phyloP scores from a whole-genome alignment of 2,113 vertebrate species.

The Sciurus niger region DNA sequence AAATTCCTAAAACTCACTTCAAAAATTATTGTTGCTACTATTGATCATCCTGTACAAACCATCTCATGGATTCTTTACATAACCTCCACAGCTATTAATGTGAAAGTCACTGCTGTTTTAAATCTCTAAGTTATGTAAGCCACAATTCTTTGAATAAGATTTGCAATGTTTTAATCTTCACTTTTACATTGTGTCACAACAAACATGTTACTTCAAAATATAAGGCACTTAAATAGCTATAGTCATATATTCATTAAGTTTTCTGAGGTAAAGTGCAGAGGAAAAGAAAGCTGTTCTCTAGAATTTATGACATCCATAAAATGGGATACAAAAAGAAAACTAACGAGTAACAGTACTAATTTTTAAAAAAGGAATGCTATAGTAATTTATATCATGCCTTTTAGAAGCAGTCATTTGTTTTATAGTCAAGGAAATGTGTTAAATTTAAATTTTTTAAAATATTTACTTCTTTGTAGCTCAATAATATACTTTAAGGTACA shows the following conservation, averaged over 20 bases:
- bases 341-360: neutral
- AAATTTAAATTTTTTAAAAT: neutral
- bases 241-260: neutral
- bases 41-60: neutral
- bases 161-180: no score
- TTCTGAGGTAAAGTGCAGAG: neutral
- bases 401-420: neutral
- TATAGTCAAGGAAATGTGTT: neutral
- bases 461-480: slow-evolving; percentile 25
- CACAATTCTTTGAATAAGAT: no score
- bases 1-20: neutral
- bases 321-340: neutral
- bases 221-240: neutral
- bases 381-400: neutral
- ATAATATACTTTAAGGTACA: neutral
- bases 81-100: no score
- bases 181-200: no score
- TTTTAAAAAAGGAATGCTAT: neutral
- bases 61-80: no score
- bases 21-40: neutral
- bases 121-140: no score
- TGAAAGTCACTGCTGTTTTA: no score
- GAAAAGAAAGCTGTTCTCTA: neutral
- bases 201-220: no score
- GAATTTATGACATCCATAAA: neutral